Percentiles rank a stretch among this genome's conserved stretches.
These are phyloP conservation scores for Diachasma alloeum DNA, from an alignment of 1,140 invertebrate genomes.

Conservation along the genomic window DNA sequence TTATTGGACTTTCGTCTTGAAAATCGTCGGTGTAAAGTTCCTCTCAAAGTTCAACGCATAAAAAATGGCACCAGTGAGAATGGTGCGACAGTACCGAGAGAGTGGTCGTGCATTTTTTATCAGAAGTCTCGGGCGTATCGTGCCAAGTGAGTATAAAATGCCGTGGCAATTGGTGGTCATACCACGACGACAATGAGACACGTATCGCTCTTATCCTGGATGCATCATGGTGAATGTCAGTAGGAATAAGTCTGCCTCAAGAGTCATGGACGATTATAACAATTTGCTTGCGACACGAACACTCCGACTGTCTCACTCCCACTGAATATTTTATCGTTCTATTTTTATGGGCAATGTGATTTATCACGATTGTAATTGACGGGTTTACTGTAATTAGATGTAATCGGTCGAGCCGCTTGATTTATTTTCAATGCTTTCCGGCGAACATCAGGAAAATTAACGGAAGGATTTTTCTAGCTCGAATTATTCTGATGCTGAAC, in stretches of 20 bases:
- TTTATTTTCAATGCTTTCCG: no score
- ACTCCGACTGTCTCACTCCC: slow-evolving; percentile 6
- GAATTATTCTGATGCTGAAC: no score
- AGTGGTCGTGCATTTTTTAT: neutral
- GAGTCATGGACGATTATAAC: slow-evolving; percentile 31
- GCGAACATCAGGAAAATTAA: no score
- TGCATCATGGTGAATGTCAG: slow-evolving; percentile 45
- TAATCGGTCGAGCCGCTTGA: no score
- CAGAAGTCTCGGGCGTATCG: slow-evolving; percentile 3
- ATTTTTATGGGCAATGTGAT: neutral
- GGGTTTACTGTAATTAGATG: neutral
- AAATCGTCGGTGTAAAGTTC: no score
- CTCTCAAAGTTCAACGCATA: neutral
- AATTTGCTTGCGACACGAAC: slow-evolving; percentile 19
- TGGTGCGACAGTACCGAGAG: neutral
- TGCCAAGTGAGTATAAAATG: slow-evolving; percentile 15
- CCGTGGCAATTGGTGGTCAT: slow-evolving; percentile 48
- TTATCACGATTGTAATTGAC: neutral
- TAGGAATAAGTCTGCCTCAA: slow-evolving; percentile 12
- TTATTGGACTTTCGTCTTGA: no score
- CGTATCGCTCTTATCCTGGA: slow-evolving; percentile 50
- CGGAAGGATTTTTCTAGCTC: no score
- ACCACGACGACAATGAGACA: slow-evolving; percentile 52
- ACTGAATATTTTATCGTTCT: slow-evolving; percentile 11
- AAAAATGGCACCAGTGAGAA: neutral